Conservation (phyloP, 1,140 invertebrate species). For the Gryllus bimaculatus region DNA sequence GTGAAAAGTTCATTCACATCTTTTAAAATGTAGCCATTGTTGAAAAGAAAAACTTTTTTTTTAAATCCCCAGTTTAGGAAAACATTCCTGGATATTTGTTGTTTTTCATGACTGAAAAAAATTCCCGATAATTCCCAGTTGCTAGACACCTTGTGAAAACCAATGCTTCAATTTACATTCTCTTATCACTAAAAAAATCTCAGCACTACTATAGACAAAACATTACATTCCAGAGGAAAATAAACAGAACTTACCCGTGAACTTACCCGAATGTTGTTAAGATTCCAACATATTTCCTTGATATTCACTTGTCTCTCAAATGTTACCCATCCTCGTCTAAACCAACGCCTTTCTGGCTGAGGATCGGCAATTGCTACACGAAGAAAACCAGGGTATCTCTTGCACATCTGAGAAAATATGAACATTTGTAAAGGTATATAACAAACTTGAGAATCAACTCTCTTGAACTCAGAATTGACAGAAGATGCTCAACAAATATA, state of each 20-base stretch:
- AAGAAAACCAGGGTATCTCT: conserved; percentile 90
- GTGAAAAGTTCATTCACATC: too few relatives aligned
- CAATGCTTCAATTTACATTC: not conserved
- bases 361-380: conserved; percentile 95
- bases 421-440: conserved; percentile 6
- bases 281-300: conserved; percentile 98
- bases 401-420: conserved; percentile 65
- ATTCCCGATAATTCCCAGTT: too few relatives aligned
- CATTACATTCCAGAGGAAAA: conserved; percentile 10
- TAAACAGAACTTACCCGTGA: conserved; percentile 11
- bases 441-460: too few relatives aligned
- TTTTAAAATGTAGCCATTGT: too few relatives aligned
- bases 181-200: not conserved
- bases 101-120: too few relatives aligned
- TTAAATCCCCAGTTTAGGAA: too few relatives aligned
- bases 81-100: too few relatives aligned
- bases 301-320: conserved; percentile 96
- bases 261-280: conserved; percentile 85
- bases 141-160: too few relatives aligned
- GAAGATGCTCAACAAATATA: not conserved
- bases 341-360: conserved; percentile 87
- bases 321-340: conserved; percentile 95
- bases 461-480: not conserved
- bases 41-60: too few relatives aligned
- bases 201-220: conserved; percentile 6